Evolutionary conservation across 1,140 invertebrate genomes (phyloP).

Genomic region (Ephestia elutella): DNA sequence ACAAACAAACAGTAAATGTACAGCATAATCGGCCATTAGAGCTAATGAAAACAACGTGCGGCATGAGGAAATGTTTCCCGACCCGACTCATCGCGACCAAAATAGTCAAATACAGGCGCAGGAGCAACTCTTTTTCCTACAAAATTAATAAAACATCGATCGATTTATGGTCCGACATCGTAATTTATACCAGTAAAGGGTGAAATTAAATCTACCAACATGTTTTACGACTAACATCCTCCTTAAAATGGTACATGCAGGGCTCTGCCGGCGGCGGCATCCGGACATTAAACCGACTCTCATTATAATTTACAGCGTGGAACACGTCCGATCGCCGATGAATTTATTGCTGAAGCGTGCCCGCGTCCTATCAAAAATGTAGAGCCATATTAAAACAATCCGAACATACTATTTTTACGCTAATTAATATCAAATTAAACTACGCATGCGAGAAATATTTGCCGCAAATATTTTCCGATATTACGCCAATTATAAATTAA

Average conservation of each 20-base stretch:
- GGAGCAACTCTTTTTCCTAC: neutral
- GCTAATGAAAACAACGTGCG: slow-evolving; percentile 1
- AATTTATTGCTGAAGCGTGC: slow-evolving; percentile 60
- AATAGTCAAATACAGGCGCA: neutral
- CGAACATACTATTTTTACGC: slow-evolving; percentile 24
- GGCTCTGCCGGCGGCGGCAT: slow-evolving; percentile 13
- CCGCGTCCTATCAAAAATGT: slow-evolving; percentile 48
- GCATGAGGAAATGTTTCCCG: neutral
- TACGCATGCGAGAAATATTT: too few species aligned
- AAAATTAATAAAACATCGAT: slow-evolving; percentile 20
- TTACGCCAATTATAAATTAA: too few species aligned
- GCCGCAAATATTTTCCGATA: too few species aligned
- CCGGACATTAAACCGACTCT: slow-evolving; percentile 53
- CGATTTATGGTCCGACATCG: slow-evolving; percentile 29
- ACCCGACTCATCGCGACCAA: neutral
- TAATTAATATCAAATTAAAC: too few species aligned
- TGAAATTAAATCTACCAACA: slow-evolving; percentile 66
- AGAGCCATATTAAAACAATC: slow-evolving; percentile 46
- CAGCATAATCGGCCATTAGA: slow-evolving; percentile 1
- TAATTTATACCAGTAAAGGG: slow-evolving; percentile 53
- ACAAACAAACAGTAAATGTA: slow-evolving; percentile 3
- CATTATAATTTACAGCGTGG: slow-evolving; percentile 65
- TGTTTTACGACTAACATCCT: slow-evolving; percentile 62
- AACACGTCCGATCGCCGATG: slow-evolving; percentile 49
- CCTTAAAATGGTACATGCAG: slow-evolving; percentile 39